phyloP scores from a whole-genome alignment of 2,888 invertebrate species.

The Sesia apiformis region DNA sequence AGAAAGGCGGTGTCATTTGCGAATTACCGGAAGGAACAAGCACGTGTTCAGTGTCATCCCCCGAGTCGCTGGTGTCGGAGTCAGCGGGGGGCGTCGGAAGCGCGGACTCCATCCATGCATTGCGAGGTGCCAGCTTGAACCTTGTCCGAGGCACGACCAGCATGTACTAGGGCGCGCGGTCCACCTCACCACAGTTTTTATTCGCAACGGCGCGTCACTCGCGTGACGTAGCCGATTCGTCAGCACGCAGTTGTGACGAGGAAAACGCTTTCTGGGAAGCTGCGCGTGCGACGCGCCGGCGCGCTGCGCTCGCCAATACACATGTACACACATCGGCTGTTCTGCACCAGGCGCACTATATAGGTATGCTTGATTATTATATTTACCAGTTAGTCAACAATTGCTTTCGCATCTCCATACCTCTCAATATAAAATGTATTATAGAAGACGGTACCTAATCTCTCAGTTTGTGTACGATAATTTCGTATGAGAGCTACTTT shows the following conservation, averaged over 20 bases:
- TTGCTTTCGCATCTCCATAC: too few species aligned
- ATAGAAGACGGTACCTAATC: too few species aligned
- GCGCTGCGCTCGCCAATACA: conserved; percentile 2
- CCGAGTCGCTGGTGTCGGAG: conserved; percentile 17
- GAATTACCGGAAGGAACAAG: conserved; percentile 70
- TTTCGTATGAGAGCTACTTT: too few species aligned
- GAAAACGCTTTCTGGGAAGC: conserved; percentile 70
- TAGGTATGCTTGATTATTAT: too few species aligned
- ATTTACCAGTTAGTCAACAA: too few species aligned
- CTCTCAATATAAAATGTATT: too few species aligned
- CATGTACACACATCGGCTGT: too few species aligned
- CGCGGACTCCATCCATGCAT: conserved; percentile 62
- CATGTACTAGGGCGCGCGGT: conserved; percentile 47
- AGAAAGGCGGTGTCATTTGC: too few species aligned
- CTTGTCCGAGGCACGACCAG: neutral
- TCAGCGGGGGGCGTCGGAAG: conserved; percentile 29
- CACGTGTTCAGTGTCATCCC: conserved; percentile 43
- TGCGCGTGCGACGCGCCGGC: conserved; percentile 20
- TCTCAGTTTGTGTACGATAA: too few species aligned
- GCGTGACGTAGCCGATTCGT: conserved; percentile 56
- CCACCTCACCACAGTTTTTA: conserved; percentile 43
- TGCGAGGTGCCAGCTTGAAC: conserved; percentile 53
- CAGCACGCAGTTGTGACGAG: conserved; percentile 36
- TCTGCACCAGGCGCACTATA: too few species aligned
- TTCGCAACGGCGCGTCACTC: conserved; percentile 43